Base-by-base conservation (phyloP, 1,140 invertebrate species). In the Drosophila albomicans region DNA sequence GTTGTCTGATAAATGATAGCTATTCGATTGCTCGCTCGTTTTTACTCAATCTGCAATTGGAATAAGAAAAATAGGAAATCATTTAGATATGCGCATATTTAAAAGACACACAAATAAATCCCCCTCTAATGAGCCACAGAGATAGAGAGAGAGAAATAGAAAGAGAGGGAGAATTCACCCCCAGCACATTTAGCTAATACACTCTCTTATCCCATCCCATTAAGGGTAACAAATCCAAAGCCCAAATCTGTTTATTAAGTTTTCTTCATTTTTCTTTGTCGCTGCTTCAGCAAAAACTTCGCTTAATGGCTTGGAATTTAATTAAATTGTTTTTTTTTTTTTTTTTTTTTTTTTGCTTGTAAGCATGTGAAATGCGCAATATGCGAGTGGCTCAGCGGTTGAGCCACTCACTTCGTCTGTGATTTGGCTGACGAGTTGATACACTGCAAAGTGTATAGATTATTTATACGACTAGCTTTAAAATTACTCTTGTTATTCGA, bases 1-100 rank as follows among this genome's bases (percentile, higher is more conserved):
- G 8, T 63, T 59, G 35, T 45, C 20, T 51, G 80, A 74, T 89
- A 85, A 81, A 85, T 91, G 70, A 87, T 88, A 81, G 82, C 89
- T 87, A 61, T 87, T 89, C 89, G 90, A 91, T 91, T 91, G 85
- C 89, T 91, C 89, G 80, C 89, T 86, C 80, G 82, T 82, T 87
- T 25, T 74, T 80, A 89, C 75, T 86, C 85, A 89, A 91, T 91
- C 90, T 91, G 85, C 1, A 80, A 82, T 11, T 10, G 35, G 8
- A 28, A 63, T 48, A 15, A 48, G 5, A 7, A 16, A 67, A 66
- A 30, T 4, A 16, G 5, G 1, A 45, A 35, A 75, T 41, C 25
- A 30, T 15, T 30, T 52, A 4, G 43, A 13, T 65, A 41, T 8
- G 15, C n/a, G 15, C n/a, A 2, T 35, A 35, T 54, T 25, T 54